Conservation (phyloP, 2,888 invertebrate species). For the Leptarthrus brevirostris region DNA sequence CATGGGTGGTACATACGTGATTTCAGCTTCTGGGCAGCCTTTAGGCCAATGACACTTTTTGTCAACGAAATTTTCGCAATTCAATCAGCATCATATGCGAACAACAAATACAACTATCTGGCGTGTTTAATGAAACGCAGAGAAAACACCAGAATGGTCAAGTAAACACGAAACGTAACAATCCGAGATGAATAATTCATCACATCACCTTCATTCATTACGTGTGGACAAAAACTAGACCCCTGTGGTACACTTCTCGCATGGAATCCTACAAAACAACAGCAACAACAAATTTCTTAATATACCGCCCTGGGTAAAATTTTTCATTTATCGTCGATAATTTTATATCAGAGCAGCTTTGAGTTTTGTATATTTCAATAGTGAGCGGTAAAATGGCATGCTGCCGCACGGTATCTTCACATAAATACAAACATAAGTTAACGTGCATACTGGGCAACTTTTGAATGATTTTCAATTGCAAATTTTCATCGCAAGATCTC, state of each 20-base stretch:
- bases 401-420: no score
- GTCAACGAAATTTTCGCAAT: slow-evolving; percentile 41
- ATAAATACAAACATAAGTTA: not conserved
- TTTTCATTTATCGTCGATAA: slow-evolving; percentile 32
- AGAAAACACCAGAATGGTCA: slow-evolving; percentile 48
- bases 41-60: not conserved
- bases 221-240: slow-evolving; percentile 51
- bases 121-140: slow-evolving; percentile 34
- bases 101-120: not conserved
- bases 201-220: slow-evolving; percentile 57
- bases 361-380: slow-evolving; percentile 25
- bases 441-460: slow-evolving; percentile 23
- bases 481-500: slow-evolving; percentile 42
- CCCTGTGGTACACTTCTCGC: slow-evolving; percentile 49
- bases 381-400: slow-evolving; percentile 23
- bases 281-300: slow-evolving; percentile 36
- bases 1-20: slow-evolving; percentile 49
- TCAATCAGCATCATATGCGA: slow-evolving; percentile 27
- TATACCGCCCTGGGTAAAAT: slow-evolving; percentile 40
- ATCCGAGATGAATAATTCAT: slow-evolving; percentile 57
- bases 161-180: slow-evolving; percentile 57
- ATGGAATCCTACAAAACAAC: slow-evolving; percentile 48
- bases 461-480: slow-evolving; percentile 48
- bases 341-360: no score
- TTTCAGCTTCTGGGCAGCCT: not conserved